Conservation (phyloP, 2,797 vertebrate genomes). For the Naso thynnoides region DNA sequence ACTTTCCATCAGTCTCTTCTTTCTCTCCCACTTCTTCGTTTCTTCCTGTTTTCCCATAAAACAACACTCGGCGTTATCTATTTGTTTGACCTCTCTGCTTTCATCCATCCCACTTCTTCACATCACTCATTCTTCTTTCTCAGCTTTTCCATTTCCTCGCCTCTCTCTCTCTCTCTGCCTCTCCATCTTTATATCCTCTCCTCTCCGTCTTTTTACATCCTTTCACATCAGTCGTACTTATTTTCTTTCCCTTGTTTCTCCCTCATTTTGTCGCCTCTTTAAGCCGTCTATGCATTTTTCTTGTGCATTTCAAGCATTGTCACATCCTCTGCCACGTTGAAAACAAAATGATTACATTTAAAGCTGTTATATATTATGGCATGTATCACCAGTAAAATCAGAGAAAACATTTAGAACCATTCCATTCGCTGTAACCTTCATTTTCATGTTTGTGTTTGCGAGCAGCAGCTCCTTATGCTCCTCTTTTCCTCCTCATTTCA, state of each 20-base stretch:
- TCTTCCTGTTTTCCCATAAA: neutral
- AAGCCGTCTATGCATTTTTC: too few species aligned
- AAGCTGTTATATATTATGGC: neutral
- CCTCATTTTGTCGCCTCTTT: rapidly evolving
- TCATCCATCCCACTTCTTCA: slow-evolving; percentile 17
- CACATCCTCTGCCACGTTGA: rapidly evolving
- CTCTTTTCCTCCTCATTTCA: neutral
- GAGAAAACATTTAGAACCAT: neutral
- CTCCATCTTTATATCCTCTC: slow-evolving; percentile 7
- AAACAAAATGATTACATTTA: neutral
- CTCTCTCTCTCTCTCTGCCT: neutral
- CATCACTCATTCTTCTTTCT: slow-evolving; percentile 23
- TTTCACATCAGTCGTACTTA: slow-evolving; percentile 19
- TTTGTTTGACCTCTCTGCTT: neutral
- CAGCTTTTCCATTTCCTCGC: slow-evolving; percentile 10
- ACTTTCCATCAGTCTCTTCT: too few species aligned
- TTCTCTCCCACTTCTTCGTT: neutral
- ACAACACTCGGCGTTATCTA: neutral
- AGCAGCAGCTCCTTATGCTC: slow-evolving; percentile 12
- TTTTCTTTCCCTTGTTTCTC: neutral
- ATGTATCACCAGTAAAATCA: neutral
- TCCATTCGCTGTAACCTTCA: neutral
- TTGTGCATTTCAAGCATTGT: neutral
- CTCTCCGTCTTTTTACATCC: neutral
- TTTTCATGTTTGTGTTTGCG: neutral